These are phyloP conservation scores for Zoroaster sp. DNA, from an alignment of 53 echinoderm and acorn worm species.

Conservation along the genomic window DNA sequence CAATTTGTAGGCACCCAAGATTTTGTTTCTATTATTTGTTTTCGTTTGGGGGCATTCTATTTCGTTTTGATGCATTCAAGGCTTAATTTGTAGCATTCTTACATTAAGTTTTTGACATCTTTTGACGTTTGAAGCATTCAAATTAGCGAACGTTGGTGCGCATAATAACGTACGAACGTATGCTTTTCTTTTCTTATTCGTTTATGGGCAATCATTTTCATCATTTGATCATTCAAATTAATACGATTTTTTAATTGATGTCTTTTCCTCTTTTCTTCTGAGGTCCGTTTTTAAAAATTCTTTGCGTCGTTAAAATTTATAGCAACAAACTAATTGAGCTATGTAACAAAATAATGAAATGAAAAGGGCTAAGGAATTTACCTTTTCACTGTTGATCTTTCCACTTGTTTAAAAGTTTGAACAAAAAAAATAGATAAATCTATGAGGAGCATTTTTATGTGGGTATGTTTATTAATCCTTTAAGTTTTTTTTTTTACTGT, in stretches of 20 bases:
- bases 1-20: too few species aligned
- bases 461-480: too few species aligned
- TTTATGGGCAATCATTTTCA: background rate
- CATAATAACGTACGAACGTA: background rate
- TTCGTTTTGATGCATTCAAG: background rate
- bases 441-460: background rate
- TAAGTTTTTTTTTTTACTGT: too few species aligned
- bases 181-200: background rate
- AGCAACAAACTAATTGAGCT: background rate
- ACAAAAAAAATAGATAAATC: background rate
- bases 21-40: too few species aligned
- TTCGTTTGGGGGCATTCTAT: too few species aligned
- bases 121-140: background rate
- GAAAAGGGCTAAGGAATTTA: background rate
- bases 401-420: background rate
- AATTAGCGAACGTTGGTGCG: background rate
- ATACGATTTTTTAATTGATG: background rate
- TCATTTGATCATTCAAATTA: background rate
- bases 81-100: background rate
- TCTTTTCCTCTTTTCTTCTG: background rate
- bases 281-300: background rate
- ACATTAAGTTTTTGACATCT: background rate
- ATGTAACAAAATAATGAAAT: background rate
- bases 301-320: background rate
- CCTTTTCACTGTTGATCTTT: background rate